A percentile compares a stretch with the other conserved stretches of the same genome.
Evolutionary conservation across 2,797 vertebrate species (phyloP).

Genomic region (Gallinago nigripennis): DNA sequence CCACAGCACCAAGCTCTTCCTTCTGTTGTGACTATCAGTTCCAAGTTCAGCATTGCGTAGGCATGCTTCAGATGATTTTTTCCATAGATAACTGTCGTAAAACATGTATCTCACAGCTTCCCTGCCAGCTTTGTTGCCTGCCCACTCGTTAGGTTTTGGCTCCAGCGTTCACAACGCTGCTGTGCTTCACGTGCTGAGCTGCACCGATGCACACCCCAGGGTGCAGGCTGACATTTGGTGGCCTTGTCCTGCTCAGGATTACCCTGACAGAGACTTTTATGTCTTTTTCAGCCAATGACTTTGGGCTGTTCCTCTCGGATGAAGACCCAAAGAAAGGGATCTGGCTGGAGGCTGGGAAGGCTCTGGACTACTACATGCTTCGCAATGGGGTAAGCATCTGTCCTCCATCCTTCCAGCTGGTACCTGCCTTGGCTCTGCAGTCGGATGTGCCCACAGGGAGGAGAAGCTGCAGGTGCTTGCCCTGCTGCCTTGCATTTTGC

Average conservation of each 20-base stretch:
- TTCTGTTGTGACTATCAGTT: constrained; percentile 6
- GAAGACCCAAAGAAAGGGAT: constrained; percentile 99
- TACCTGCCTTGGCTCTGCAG: accelerated
- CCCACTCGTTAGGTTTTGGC: neutral
- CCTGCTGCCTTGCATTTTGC: neutral
- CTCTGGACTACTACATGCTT: constrained; percentile 98
- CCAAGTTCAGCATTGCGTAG: neutral
- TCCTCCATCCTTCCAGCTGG: neutral
- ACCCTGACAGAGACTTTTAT: neutral
- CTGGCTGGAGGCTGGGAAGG: constrained; percentile 95
- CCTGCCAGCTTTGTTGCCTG: neutral
- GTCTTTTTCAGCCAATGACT: constrained; percentile 89
- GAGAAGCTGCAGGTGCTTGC: neutral
- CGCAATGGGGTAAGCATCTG: constrained; percentile 90
- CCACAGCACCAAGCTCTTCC: neutral
- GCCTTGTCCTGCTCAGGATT: neutral
- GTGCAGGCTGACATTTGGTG: neutral
- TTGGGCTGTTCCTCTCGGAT: constrained; percentile 95
- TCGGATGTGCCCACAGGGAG: accelerated
- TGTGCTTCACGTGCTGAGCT: accelerated
- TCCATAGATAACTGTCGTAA: neutral
- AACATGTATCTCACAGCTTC: neutral
- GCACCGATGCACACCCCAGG: accelerated
- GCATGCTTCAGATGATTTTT: neutral
- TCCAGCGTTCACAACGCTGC: accelerated